These are phyloP conservation scores for Rana temporaria DNA, from an alignment of 2,113 vertebrate species.

Conservation along the genomic window DNA sequence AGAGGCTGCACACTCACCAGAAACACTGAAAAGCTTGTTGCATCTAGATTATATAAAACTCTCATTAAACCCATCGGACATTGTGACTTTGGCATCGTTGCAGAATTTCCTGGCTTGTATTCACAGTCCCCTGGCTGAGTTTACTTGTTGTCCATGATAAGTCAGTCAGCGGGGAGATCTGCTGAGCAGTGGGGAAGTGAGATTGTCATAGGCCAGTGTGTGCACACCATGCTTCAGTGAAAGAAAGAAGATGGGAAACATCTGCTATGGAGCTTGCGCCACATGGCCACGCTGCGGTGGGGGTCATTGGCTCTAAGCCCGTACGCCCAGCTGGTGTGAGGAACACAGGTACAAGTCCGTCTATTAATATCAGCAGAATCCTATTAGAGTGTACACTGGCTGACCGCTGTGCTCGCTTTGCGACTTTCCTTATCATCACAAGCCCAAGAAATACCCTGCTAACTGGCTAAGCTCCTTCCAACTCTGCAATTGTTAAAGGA, in stretches of 20 bases:
- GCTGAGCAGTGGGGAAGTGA: not conserved
- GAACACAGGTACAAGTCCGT: constrained; percentile 6
- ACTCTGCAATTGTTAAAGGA: no score
- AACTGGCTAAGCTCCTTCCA: not conserved
- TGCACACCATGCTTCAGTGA: not conserved
- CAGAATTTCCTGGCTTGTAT: no score
- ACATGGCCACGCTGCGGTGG: not conserved
- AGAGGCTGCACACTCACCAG: no score
- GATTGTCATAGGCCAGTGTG: not conserved
- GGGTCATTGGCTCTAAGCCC: constrained; percentile 5
- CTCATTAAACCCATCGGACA: no score
- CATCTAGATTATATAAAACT: no score
- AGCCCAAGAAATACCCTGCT: not conserved
- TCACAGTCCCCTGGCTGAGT: no score
- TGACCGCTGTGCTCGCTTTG: not conserved
- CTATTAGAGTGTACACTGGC: constrained; percentile 27
- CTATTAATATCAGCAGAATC: constrained; percentile 49
- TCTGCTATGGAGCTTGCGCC: not conserved
- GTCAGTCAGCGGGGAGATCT: no score
- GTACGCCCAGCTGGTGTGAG: not conserved
- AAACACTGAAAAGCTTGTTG: no score
- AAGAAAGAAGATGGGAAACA: not conserved
- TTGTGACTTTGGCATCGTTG: no score
- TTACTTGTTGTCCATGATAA: no score
- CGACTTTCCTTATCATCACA: not conserved